Evolutionary conservation across 1,140 invertebrate species (phyloP).

Genomic region (Hypothenemus hampei): DNA sequence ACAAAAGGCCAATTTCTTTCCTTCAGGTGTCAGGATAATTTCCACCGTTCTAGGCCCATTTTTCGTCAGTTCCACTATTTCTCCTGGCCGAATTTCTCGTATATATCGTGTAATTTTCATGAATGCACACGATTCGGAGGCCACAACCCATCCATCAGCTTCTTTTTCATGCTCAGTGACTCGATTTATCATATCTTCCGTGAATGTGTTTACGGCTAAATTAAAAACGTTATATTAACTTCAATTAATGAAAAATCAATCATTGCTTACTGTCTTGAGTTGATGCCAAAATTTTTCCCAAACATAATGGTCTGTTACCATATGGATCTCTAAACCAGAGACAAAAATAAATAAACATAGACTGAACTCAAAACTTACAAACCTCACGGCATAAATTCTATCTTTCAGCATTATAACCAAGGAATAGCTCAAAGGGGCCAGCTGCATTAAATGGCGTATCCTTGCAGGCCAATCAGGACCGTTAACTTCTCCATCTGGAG

Average conservation of each 20-base stretch:
- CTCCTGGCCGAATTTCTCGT: conserved; percentile 83
- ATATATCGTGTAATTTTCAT: conserved; percentile 79
- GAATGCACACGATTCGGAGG: conserved; percentile 95
- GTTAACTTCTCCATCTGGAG: conserved; percentile 79
- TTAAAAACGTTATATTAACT: conserved; percentile 6
- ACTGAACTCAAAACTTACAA: not conserved
- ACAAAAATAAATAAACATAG: not conserved
- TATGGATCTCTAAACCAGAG: conserved; percentile 90
- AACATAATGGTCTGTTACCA: conserved; percentile 90
- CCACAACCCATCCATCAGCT: conserved; percentile 88
- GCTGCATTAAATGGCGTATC: conserved; percentile 86
- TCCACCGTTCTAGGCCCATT: conserved; percentile 80
- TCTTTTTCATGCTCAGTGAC: conserved; percentile 14
- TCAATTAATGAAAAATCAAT: not conserved
- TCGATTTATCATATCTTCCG: conserved; percentile 31
- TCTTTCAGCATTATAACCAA: conserved; percentile 92
- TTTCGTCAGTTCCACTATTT: conserved; percentile 88
- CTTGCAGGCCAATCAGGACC: conserved; percentile 87
- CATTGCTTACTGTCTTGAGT: conserved; percentile 40
- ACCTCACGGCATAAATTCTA: conserved; percentile 80
- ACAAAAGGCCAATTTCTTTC: conserved; percentile 81
- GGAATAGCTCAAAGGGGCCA: conserved; percentile 88
- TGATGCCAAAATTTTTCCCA: conserved; percentile 84
- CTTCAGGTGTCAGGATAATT: conserved; percentile 69
- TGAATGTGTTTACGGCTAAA: conserved; percentile 38